Evolutionary conservation across 2,888 invertebrate genomes (phyloP).

Genomic region (Chydorus sphaericus): DNA sequence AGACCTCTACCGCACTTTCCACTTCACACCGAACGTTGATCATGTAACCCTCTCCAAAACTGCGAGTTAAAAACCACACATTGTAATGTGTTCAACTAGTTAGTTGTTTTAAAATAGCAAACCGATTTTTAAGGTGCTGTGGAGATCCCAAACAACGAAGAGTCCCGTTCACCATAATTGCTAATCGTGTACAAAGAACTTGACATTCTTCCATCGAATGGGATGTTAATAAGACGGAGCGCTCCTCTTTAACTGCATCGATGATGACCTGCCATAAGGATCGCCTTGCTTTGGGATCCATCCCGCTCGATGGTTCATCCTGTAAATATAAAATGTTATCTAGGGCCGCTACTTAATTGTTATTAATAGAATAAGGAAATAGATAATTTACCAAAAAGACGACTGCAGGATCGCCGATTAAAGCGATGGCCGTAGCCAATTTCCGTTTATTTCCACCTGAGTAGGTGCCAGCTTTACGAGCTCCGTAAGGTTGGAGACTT

Average conservation of each 20-base stretch:
- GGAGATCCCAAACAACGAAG: conserved; percentile 35
- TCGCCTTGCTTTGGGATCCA: conserved; percentile 44
- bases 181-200: conserved; percentile 35
- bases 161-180: conserved; percentile 38
- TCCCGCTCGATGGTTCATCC: conserved; percentile 61
- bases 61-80: conserved; percentile 11
- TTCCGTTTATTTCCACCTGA: conserved; percentile 66
- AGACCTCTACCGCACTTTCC: conserved; percentile 24
- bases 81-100: conserved; percentile 12
- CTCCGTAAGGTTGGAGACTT: conserved; percentile 41
- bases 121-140: conserved; percentile 31
- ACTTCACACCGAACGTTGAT: conserved; percentile 29
- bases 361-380: no score
- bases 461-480: conserved; percentile 37
- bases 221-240: conserved; percentile 51
- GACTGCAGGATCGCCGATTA: conserved; percentile 51
- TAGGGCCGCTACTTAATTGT: no score
- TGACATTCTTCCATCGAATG: conserved; percentile 47
- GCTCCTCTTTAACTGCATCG: conserved; percentile 37
- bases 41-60: conserved; percentile 28
- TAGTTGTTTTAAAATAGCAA: conserved; percentile 12
- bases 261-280: conserved; percentile 43
- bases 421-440: conserved; percentile 60
- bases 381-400: conserved; percentile 38
- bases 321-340: no score